Conservation (phyloP, 2,113 vertebrate genomes). For the Macheiramphus alcinus region DNA sequence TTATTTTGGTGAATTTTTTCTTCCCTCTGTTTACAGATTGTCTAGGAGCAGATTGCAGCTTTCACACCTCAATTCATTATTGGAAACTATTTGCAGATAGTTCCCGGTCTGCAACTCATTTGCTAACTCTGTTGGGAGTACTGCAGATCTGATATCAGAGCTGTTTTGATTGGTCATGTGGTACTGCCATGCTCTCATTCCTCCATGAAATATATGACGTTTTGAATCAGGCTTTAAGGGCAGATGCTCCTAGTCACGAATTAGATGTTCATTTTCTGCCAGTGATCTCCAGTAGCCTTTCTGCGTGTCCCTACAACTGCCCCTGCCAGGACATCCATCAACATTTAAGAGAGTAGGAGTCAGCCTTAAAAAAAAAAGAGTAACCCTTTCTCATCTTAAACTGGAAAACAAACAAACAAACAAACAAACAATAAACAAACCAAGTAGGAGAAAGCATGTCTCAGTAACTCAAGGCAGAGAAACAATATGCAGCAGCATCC, state of each 20-base stretch:
- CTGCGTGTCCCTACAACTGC: neutral
- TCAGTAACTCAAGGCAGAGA: neutral
- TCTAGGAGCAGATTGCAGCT: conserved; percentile 58
- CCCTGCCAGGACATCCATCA: neutral
- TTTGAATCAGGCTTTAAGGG: neutral
- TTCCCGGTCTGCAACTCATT: conserved; percentile 47
- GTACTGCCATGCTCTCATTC: neutral
- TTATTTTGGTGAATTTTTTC: conserved; percentile 47
- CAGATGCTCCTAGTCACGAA: neutral
- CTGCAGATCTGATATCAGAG: conserved; percentile 22
- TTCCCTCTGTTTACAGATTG: conserved; percentile 59
- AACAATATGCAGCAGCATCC: neutral
- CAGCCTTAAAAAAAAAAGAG: neutral
- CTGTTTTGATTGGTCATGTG: conserved; percentile 4
- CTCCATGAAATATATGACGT: neutral
- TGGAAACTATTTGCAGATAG: conserved; percentile 61
- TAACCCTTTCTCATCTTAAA: neutral
- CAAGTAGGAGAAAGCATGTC: neutral
- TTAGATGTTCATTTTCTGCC: neutral
- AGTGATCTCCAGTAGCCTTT: neutral
- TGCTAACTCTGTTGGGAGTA: conserved; percentile 56
- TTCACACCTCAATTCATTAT: conserved; percentile 62
- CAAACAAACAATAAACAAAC: neutral
- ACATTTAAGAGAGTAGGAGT: neutral
- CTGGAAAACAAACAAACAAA: neutral